phyloP scores from a whole-genome alignment of 2,797 vertebrate species.

The Avahi laniger region DNA sequence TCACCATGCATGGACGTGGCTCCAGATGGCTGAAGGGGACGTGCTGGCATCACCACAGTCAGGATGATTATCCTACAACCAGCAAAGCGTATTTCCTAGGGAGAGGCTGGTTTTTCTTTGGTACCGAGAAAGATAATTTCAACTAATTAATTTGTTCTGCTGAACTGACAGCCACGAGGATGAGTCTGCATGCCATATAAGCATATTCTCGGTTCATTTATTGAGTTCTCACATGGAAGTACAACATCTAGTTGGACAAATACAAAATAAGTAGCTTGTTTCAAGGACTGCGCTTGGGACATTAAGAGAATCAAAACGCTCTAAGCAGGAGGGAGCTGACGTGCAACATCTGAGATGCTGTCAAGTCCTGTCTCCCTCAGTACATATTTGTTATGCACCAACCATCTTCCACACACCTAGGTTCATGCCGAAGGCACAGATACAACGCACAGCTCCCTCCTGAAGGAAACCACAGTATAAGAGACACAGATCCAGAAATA shows the following conservation, averaged over 20 bases:
- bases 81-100: constrained; percentile 8
- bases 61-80: not conserved
- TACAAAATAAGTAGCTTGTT: constrained; percentile 25
- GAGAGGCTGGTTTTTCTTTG: constrained; percentile 24
- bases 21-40: not conserved
- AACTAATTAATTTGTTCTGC: constrained; percentile 67
- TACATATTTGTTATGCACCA: not conserved
- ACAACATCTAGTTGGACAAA: not conserved
- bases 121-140: constrained; percentile 47
- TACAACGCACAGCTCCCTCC: not conserved
- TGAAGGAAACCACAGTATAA: not conserved
- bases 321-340: not conserved
- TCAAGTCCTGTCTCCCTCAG: not conserved
- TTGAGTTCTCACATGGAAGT: not conserved
- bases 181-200: not conserved
- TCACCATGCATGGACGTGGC: fast-evolving
- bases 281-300: not conserved
- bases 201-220: constrained; percentile 11
- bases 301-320: not conserved
- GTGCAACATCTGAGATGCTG: not conserved
- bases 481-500: not conserved
- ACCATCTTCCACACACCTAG: not conserved
- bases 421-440: not conserved
- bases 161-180: constrained; percentile 33
- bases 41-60: not conserved